Conservation (phyloP, 37 sponge, comb jelly and placozoan genomes). For the Theonella swinhoei region DNA sequence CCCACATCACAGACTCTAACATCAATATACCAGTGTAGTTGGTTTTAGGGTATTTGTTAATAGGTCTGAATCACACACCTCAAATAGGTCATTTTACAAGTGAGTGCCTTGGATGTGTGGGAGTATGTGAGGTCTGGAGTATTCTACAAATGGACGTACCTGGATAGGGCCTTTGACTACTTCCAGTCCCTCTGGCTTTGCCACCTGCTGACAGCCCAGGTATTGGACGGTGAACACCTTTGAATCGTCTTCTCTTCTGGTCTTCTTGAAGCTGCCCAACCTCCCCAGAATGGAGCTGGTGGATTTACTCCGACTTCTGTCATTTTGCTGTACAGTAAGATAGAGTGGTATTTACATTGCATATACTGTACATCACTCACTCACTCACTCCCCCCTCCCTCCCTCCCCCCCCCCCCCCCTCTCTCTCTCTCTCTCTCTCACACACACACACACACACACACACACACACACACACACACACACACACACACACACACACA, state of each 20-base stretch:
- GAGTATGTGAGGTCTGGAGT: no score
- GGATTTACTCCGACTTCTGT: constrained; percentile 1
- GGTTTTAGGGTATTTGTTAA: no score
- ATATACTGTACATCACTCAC: not conserved
- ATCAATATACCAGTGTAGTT: no score
- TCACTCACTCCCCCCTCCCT: no score
- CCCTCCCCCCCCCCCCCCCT: not conserved
- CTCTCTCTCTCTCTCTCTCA: not conserved
- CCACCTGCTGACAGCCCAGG: constrained; percentile 28
- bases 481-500: no score
- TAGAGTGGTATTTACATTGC: not conserved
- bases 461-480: no score
- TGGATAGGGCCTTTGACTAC: constrained; percentile 56
- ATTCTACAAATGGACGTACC: no score
- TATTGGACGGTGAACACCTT: constrained; percentile 44
- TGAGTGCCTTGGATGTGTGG: no score
- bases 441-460: not conserved
- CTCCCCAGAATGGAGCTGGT: constrained; percentile 13
- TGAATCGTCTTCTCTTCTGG: constrained; percentile 8
- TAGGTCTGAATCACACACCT: no score
- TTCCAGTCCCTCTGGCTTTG: constrained; percentile 53
- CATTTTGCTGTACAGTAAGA: no score
- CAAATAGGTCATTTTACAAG: no score
- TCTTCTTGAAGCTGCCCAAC: constrained; percentile 53
- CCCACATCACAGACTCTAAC: no score